Conservation (phyloP, 2,797 vertebrate genomes). For the Oreochromis grahami region DNA sequence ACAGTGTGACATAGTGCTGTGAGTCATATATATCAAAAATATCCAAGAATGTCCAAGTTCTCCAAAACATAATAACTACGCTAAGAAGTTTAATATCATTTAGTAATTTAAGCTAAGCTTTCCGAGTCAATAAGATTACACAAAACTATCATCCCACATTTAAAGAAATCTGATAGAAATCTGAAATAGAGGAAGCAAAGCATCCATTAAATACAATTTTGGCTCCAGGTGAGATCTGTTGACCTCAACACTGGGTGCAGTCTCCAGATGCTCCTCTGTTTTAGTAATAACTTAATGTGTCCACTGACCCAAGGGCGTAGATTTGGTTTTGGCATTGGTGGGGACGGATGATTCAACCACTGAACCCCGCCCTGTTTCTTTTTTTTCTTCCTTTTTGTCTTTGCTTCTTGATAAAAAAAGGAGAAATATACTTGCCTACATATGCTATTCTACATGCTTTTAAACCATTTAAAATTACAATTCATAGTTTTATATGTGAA, state of each 20-base stretch:
- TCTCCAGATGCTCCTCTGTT: neutral
- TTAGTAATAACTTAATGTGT: neutral
- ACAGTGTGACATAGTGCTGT: neutral
- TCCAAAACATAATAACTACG: neutral
- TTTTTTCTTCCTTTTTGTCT: too few species aligned
- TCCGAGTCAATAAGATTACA: neutral
- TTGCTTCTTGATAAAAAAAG: too few species aligned
- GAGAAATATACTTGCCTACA: too few species aligned
- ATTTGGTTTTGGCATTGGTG: too few species aligned
- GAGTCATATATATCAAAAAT: neutral
- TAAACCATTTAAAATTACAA: too few species aligned
- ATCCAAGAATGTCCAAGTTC: neutral
- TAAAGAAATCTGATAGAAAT: neutral
- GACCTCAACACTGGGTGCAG: neutral
- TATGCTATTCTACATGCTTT: too few species aligned
- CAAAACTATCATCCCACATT: neutral
- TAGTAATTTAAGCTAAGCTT: neutral
- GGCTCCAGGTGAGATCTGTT: neutral
- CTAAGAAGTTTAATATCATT: neutral
- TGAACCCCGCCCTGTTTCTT: too few species aligned
- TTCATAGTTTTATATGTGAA: too few species aligned
- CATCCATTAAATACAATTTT: neutral
- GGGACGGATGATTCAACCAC: too few species aligned
- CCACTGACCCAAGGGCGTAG: too few species aligned
- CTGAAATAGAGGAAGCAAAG: neutral